Percentiles rank a stretch among this genome's conserved stretches.
Evolutionary conservation across 1,140 invertebrate species (phyloP).

Genomic region (Neodiprion pinetum): DNA sequence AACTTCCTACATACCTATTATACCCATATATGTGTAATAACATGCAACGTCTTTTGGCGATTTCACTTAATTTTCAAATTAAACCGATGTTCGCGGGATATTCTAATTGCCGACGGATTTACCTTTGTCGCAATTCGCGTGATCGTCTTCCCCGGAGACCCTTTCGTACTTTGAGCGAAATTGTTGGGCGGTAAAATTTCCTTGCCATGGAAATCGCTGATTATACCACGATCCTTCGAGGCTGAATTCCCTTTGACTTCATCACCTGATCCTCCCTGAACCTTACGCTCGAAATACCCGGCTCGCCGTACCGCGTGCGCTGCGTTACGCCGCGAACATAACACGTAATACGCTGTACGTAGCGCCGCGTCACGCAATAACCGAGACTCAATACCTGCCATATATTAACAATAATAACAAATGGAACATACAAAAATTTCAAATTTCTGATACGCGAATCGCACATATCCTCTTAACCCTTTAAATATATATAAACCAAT

Average conservation of each 20-base stretch:
- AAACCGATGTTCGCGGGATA: no score
- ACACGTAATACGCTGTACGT: no score
- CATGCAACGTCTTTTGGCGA: no score
- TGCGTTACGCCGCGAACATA: neutral
- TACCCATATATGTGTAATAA: no score
- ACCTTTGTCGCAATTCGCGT: no score
- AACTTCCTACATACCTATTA: no score
- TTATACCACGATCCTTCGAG: neutral
- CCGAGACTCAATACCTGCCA: neutral
- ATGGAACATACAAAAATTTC: slow-evolving; percentile 19
- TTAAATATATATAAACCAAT: slow-evolving; percentile 18
- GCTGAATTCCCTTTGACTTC: neutral
- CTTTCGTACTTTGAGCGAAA: no score
- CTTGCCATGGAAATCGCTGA: no score
- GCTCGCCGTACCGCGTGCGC: neutral
- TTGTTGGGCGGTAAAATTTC: no score
- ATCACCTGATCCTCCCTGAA: neutral
- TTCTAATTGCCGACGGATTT: no score
- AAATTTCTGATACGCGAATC: slow-evolving; percentile 9
- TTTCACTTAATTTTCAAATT: no score
- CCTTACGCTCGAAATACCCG: neutral
- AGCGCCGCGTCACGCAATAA: neutral
- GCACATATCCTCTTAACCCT: neutral
- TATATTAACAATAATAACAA: slow-evolving; percentile 19
- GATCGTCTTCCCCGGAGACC: no score